Evolutionary conservation across 2,888 invertebrate genomes (phyloP).

Genomic region (Euspilapteryx auroguttella): DNA sequence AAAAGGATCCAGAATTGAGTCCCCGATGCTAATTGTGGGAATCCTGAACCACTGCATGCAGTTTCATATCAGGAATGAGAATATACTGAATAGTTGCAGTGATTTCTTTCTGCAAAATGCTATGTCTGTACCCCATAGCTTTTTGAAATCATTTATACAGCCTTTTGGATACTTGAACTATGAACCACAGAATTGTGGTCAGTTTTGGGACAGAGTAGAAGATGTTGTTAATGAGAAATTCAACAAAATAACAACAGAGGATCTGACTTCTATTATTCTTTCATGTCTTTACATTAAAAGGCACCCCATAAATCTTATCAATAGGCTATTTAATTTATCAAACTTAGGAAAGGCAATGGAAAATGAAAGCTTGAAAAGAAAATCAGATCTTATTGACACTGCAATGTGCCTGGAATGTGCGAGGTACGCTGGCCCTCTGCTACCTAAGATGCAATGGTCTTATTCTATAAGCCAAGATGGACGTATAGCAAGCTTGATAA

Average conservation of each 20-base stretch:
- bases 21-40: constrained; percentile 59
- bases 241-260: constrained; percentile 55
- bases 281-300: constrained; percentile 65
- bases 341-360: constrained; percentile 61
- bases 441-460: constrained; percentile 54
- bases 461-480: constrained; percentile 55
- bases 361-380: constrained; percentile 33
- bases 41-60: constrained; percentile 65
- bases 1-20: constrained; percentile 41
- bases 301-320: constrained; percentile 63
- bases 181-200: constrained; percentile 38
- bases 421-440: constrained; percentile 58
- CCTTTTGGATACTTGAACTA: constrained; percentile 66
- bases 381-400: constrained; percentile 65
- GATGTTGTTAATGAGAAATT: constrained; percentile 55
- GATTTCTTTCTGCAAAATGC: constrained; percentile 56
- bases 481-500: constrained; percentile 49
- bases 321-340: constrained; percentile 61
- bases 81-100: constrained; percentile 60
- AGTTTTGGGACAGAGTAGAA: constrained; percentile 64
- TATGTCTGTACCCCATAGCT: constrained; percentile 43
- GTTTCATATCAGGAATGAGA: constrained; percentile 57
- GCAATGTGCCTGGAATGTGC: constrained; percentile 65
- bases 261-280: constrained; percentile 63
- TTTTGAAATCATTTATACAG: constrained; percentile 58